phyloP scores from a whole-genome alignment of 2,888 invertebrate species.

The Dorcus parallelipipedus region DNA sequence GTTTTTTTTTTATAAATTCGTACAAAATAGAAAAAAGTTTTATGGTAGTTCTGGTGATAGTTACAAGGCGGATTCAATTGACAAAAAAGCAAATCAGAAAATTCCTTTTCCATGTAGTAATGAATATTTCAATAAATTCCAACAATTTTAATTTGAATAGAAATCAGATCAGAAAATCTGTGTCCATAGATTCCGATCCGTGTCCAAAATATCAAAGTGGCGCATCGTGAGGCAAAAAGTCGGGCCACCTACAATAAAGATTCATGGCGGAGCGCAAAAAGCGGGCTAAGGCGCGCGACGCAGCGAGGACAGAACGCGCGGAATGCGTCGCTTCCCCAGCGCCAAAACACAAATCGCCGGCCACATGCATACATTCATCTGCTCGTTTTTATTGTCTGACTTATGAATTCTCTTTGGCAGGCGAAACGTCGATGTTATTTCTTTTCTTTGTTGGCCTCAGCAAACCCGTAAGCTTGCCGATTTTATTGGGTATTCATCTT shows the following conservation, averaged over 20 bases:
- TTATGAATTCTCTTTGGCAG: constrained; percentile 37
- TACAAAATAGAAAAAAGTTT: too few species aligned
- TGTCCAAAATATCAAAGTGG: constrained; percentile 30
- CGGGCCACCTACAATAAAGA: constrained; percentile 40
- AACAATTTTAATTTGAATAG: constrained; percentile 37
- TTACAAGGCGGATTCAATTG: neutral
- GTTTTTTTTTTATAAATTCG: too few species aligned
- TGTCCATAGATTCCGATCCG: constrained; percentile 29
- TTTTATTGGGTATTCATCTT: neutral
- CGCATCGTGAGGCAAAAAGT: constrained; percentile 26
- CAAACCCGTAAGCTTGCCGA: neutral
- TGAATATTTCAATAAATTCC: constrained; percentile 48
- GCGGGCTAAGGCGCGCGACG: constrained; percentile 35
- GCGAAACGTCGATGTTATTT: constrained; percentile 11
- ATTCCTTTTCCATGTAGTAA: constrained; percentile 44
- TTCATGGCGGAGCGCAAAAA: constrained; percentile 35
- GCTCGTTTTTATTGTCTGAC: constrained; percentile 42
- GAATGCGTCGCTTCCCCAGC: constrained; percentile 46
- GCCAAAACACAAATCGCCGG: constrained; percentile 49
- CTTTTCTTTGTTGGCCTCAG: constrained; percentile 1
- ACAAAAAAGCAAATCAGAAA: constrained; percentile 18
- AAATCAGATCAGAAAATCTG: constrained; percentile 30
- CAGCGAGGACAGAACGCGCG: constrained; percentile 38
- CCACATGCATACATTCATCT: constrained; percentile 46
- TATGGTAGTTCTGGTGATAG: too few species aligned